These are phyloP conservation scores for Scomber scombrus DNA, from an alignment of 2,113 vertebrate species.

Conservation along the genomic window DNA sequence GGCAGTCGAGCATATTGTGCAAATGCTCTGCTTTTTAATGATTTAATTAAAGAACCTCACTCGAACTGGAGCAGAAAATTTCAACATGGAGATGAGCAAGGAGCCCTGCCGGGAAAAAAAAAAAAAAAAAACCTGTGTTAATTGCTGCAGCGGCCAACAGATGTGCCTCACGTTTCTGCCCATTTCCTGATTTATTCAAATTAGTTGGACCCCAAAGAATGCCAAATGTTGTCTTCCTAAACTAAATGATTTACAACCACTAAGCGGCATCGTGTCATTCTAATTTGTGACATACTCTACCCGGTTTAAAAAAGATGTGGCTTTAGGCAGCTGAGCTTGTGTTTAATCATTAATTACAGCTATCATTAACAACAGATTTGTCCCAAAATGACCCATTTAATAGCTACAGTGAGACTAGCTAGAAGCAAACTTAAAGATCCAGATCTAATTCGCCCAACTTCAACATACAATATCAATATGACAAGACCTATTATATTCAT, in stretches of 20 bases:
- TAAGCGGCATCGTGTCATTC: conserved; percentile 49
- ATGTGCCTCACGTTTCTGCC: conserved; percentile 74
- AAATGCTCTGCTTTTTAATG: conserved; percentile 82
- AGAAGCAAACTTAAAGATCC: not conserved
- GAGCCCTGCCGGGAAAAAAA: conserved; percentile 49
- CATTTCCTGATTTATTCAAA: conserved; percentile 77
- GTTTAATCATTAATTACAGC: conserved; percentile 48
- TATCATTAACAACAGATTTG: conserved; percentile 3
- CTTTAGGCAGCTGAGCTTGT: conserved; percentile 44
- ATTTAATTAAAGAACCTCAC: conserved; percentile 82
- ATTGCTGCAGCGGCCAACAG: conserved; percentile 77
- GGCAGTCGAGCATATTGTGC: conserved; percentile 79
- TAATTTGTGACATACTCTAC: conserved; percentile 50
- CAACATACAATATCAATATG: not conserved
- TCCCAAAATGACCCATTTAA: conserved; percentile 10
- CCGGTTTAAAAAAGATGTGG: conserved; percentile 29
- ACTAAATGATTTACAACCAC: conserved; percentile 69
- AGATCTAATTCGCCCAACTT: not conserved
- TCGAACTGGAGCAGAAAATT: conserved; percentile 81
- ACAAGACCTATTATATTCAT: not conserved
- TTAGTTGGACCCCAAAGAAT: conserved; percentile 59
- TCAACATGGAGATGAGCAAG: conserved; percentile 61
- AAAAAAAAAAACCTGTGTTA: conserved; percentile 60
- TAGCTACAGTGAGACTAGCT: not conserved
- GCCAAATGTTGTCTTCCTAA: conserved; percentile 68